Conservation (phyloP, 2,797 vertebrate genomes). For the Girardinus metallicus region DNA sequence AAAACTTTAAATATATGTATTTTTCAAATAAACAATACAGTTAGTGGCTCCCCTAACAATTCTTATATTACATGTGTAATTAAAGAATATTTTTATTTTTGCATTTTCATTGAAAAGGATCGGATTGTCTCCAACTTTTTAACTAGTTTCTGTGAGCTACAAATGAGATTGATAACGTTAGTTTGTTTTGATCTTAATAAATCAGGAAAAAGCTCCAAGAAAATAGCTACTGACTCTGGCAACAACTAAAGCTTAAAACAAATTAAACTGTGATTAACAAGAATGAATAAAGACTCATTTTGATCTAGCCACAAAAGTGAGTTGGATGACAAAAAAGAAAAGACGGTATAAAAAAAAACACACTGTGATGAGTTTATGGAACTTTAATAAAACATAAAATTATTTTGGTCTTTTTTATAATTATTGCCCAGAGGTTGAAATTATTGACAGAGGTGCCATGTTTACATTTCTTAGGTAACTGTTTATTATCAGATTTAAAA, state of each 20-base stretch:
- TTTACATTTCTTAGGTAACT: not conserved
- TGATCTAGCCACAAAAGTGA: not conserved
- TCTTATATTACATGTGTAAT: not conserved
- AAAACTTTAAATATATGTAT: no score
- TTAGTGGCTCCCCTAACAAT: not conserved
- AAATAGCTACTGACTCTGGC: not conserved
- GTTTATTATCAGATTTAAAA: not conserved
- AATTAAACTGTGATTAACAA: not conserved
- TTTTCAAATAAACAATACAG: not conserved
- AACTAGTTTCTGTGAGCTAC: not conserved
- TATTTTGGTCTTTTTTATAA: not conserved
- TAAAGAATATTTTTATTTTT: not conserved
- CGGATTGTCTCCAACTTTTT: not conserved
- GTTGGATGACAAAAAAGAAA: not conserved
- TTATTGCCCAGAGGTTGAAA: not conserved
- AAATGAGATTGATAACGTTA: not conserved
- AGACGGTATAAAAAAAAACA: not conserved
- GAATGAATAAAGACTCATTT: not conserved
- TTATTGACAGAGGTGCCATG: not conserved
- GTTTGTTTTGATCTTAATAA: not conserved
- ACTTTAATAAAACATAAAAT: not conserved
- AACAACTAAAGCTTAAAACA: not conserved
- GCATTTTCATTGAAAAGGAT: not conserved
- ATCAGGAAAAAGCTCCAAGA: not conserved
- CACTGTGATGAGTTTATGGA: not conserved